These are phyloP conservation scores for Cariama cristata DNA, from an alignment of 2,113 vertebrate genomes.

Conservation along the genomic window DNA sequence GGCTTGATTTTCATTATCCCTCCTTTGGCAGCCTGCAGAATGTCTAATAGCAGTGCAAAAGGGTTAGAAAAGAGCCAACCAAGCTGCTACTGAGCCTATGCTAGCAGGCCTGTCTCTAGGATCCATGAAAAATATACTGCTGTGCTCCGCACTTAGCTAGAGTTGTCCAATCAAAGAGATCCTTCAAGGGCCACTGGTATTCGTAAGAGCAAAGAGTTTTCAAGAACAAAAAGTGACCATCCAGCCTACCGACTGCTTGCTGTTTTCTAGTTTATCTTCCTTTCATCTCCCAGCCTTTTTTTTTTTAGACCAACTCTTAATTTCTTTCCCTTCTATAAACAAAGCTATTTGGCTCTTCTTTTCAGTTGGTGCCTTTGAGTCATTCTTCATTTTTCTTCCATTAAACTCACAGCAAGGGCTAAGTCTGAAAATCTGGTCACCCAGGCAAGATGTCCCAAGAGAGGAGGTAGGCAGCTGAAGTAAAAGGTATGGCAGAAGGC, in stretches of 20 bases:
- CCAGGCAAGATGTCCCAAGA: background rate
- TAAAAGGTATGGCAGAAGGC: background rate
- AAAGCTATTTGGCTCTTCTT: background rate
- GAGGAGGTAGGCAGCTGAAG: background rate
- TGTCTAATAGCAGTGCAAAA: conserved; percentile 1
- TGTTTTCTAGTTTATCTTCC: conserved; percentile 10
- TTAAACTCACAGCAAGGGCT: background rate
- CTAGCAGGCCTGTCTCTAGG: background rate
- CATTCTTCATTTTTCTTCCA: background rate
- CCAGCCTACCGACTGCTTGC: background rate
- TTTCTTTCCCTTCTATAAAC: background rate
- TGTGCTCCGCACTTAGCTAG: background rate
- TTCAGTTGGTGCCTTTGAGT: background rate
- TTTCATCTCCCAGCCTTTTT: background rate
- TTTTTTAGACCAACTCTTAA: background rate
- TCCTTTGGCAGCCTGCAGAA: conserved; percentile 28
- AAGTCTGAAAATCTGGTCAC: background rate
- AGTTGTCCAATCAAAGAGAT: conserved; percentile 36
- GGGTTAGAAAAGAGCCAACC: conserved; percentile 6
- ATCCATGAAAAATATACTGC: conserved; percentile 29
- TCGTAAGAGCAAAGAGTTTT: conserved; percentile 12
- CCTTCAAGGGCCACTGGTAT: conserved; percentile 52
- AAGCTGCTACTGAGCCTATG: background rate
- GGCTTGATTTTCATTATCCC: conserved; percentile 43
- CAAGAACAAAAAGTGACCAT: background rate